A percentile compares a stretch with the other conserved stretches of the same genome.
phyloP scores from a whole-genome alignment of 1,140 invertebrate genomes.

The Ostrea edulis region DNA sequence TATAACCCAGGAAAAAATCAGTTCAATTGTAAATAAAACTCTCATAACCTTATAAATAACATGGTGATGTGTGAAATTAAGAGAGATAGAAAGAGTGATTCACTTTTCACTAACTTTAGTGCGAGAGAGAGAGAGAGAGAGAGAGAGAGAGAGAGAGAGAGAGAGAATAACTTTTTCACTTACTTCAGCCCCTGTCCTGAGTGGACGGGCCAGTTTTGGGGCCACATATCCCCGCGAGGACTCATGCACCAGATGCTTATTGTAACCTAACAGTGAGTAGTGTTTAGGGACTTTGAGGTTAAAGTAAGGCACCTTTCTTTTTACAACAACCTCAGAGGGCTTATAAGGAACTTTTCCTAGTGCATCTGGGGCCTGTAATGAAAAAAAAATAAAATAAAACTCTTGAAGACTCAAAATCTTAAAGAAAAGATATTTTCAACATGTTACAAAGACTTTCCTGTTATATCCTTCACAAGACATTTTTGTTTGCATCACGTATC shows the following conservation, averaged over 20 bases:
- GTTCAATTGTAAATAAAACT: not conserved
- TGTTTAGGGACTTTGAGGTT: conserved; percentile 75
- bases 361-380: conserved; percentile 74
- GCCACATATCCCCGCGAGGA: conserved; percentile 73
- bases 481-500: too few species aligned
- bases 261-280: conserved; percentile 73
- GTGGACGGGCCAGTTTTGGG: conserved; percentile 62
- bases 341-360: conserved; percentile 72
- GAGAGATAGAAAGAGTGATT: not conserved
- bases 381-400: not conserved
- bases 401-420: too few species aligned
- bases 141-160: not conserved
- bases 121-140: not conserved
- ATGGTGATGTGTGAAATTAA: not conserved
- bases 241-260: conserved; percentile 66
- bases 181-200: conserved; percentile 77
- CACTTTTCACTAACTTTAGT: too few species aligned
- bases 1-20: not conserved
- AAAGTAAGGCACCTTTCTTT: conserved; percentile 76
- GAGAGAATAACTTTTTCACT: not conserved
- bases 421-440: too few species aligned
- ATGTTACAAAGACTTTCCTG: too few species aligned
- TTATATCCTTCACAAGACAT: too few species aligned
- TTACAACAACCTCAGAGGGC: conserved; percentile 72
- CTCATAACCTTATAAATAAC: not conserved